Percentiles rank a stretch among this genome's conserved stretches.
Conservation (phyloP, 2,113 vertebrate genomes). For the Crocuta crocuta region DNA sequence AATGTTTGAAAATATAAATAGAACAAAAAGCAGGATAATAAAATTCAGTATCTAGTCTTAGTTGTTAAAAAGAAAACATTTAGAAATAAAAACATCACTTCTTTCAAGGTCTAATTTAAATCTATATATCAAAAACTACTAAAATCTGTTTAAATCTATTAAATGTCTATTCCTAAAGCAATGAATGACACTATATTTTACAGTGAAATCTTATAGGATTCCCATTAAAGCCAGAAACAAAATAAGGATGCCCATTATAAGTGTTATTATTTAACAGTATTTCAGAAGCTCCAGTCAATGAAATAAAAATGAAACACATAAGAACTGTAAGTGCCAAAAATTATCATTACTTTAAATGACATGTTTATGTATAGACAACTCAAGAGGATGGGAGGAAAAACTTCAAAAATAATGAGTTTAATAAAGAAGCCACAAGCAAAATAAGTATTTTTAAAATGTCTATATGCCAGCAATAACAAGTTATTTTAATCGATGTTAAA, state of each 20-base stretch:
- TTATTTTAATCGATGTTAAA: slow-evolving; percentile 54
- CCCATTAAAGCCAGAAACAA: slow-evolving; percentile 31
- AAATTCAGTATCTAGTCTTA: neutral
- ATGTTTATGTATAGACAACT: neutral
- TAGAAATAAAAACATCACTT: slow-evolving; percentile 37
- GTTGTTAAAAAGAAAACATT: slow-evolving; percentile 25
- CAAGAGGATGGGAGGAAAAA: slow-evolving; percentile 5
- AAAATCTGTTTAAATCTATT: slow-evolving; percentile 20
- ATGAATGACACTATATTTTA: neutral
- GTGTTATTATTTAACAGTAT: slow-evolving; percentile 51
- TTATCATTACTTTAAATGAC: slow-evolving; percentile 33
- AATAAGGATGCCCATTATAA: slow-evolving; percentile 18
- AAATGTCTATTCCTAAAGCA: slow-evolving; percentile 45
- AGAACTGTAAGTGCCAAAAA: neutral
- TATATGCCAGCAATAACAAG: neutral
- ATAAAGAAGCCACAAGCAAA: slow-evolving; percentile 40
- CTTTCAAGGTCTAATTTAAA: slow-evolving; percentile 17
- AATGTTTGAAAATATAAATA: slow-evolving; percentile 47
- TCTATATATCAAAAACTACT: neutral
- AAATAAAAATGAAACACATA: slow-evolving; percentile 42
- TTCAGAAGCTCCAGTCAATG: slow-evolving; percentile 9
- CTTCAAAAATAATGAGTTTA: slow-evolving; percentile 22
- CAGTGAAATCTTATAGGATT: neutral
- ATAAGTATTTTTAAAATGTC: slow-evolving; percentile 3
- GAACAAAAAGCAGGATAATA: neutral